phyloP scores from a whole-genome alignment of 1,140 invertebrate species.

The Drosophila asahinai region DNA sequence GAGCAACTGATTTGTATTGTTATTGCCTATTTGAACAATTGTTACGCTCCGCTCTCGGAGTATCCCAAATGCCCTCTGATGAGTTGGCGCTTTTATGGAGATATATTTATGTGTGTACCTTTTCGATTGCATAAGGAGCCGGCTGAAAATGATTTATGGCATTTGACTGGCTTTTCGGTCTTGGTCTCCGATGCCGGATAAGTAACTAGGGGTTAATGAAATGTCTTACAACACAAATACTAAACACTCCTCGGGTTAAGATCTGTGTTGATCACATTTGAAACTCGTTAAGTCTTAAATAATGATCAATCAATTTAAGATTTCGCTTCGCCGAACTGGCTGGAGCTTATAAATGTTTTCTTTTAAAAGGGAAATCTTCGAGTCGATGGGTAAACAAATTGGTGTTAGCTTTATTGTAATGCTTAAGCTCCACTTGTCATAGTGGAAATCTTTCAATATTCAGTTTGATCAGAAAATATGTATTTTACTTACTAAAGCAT shows the following conservation, averaged over 20 bases:
- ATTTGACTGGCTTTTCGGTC: conserved; percentile 45
- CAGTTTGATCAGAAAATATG: not conserved
- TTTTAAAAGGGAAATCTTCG: conserved; percentile 25
- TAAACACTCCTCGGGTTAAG: conserved; percentile 48
- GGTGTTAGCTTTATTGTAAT: conserved; percentile 12
- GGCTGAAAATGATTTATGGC: conserved; percentile 73
- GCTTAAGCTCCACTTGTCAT: not conserved
- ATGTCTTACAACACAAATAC: conserved; percentile 59
- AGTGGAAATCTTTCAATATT: not conserved
- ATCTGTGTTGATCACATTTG: conserved; percentile 52
- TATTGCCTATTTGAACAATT: conserved; percentile 70
- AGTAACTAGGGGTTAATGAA: conserved; percentile 71
- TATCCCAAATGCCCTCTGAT: conserved; percentile 48
- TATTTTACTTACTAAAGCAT: not conserved
- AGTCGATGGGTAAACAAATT: conserved; percentile 27
- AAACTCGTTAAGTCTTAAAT: conserved; percentile 47
- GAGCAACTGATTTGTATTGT: conserved; percentile 78
- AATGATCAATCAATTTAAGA: conserved; percentile 48
- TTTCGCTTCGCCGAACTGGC: conserved; percentile 4
- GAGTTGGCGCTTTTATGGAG: conserved; percentile 46
- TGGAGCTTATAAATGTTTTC: conserved; percentile 27
- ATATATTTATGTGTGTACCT: conserved; percentile 15
- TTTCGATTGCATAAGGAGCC: conserved; percentile 70
- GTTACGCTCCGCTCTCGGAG: conserved; percentile 29
- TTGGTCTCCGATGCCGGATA: conserved; percentile 50